A percentile compares a stretch with the other conserved stretches of the same genome.
phyloP scores from a whole-genome alignment of 1,140 invertebrate genomes.

The Piezodorus guildinii region DNA sequence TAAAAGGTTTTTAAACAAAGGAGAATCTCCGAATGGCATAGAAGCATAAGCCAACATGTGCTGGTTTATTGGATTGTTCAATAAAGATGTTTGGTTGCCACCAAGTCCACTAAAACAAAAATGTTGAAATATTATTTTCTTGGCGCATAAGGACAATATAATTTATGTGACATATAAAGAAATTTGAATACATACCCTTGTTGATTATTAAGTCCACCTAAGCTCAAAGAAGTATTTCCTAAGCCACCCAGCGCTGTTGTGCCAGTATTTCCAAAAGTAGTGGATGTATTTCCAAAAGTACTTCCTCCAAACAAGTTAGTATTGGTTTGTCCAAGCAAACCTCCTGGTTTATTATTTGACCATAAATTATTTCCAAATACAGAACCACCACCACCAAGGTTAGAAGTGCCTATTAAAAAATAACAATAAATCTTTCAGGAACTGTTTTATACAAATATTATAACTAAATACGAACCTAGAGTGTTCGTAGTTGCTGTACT shows the following conservation, averaged over 20 bases:
- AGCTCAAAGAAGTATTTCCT: conserved; percentile 26
- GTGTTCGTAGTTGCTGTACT: conserved; percentile 37
- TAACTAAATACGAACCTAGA: conserved; percentile 29
- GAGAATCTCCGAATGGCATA: conserved; percentile 66
- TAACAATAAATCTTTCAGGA: conserved; percentile 31
- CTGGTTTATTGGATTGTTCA: conserved; percentile 40
- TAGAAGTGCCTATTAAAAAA: conserved; percentile 32
- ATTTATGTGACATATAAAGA: neutral
- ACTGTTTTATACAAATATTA: neutral
- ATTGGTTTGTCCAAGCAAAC: conserved; percentile 42
- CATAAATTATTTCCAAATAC: conserved; percentile 37
- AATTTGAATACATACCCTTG: neutral
- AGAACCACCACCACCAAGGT: conserved; percentile 32
- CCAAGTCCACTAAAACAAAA: conserved; percentile 7
- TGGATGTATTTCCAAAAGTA: conserved; percentile 29
- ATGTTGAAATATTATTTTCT: neutral
- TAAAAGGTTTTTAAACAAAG: conserved; percentile 59
- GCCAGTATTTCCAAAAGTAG: conserved; percentile 26
- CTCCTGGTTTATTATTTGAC: conserved; percentile 37
- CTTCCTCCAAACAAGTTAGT: conserved; percentile 29
- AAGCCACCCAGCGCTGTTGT: conserved; percentile 28
- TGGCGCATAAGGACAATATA: neutral
- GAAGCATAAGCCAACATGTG: conserved; percentile 55
- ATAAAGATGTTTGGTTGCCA: neutral
- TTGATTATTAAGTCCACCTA: neutral